A percentile compares a stretch with the other conserved stretches of the same genome.
Conservation (phyloP, 1,140 invertebrate genomes). For the Tetramorium parvispinum region DNA sequence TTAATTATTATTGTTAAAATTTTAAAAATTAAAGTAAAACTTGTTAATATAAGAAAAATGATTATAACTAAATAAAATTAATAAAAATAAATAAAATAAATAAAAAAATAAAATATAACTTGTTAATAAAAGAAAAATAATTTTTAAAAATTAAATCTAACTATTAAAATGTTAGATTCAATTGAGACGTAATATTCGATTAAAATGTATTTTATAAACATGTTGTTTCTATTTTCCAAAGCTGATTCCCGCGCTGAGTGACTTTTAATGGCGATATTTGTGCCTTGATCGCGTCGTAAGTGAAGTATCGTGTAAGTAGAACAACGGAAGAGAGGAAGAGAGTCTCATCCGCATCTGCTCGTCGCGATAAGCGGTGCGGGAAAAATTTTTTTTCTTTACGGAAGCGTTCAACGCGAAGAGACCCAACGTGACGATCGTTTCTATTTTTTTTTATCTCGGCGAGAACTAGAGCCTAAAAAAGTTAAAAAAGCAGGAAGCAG, state of each 20-base stretch:
- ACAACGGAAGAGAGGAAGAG: not conserved
- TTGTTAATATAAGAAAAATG: not conserved
- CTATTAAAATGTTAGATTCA: not conserved
- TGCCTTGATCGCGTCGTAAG: constrained; percentile 35
- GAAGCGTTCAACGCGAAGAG: constrained; percentile 3
- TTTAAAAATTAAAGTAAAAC: too few species aligned
- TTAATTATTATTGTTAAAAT: too few species aligned
- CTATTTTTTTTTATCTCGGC: not conserved
- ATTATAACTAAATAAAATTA: too few species aligned
- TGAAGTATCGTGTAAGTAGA: constrained; percentile 31
- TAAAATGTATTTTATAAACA: not conserved
- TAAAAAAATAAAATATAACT: too few species aligned
- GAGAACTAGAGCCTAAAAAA: constrained; percentile 11
- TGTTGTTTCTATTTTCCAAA: not conserved
- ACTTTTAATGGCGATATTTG: not conserved
- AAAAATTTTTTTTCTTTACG: constrained; percentile 47
- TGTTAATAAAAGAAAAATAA: not conserved
- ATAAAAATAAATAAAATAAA: too few species aligned
- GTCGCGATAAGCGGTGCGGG: constrained; percentile 22
- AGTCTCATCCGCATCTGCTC: constrained; percentile 8
- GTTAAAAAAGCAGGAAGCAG: constrained; percentile 50
- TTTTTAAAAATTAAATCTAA: not conserved
- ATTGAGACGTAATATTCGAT: not conserved
- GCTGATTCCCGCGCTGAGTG: not conserved
- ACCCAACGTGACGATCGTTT: not conserved